Conservation (phyloP, 1,140 invertebrate species). For the Leptopilina boulardi region DNA sequence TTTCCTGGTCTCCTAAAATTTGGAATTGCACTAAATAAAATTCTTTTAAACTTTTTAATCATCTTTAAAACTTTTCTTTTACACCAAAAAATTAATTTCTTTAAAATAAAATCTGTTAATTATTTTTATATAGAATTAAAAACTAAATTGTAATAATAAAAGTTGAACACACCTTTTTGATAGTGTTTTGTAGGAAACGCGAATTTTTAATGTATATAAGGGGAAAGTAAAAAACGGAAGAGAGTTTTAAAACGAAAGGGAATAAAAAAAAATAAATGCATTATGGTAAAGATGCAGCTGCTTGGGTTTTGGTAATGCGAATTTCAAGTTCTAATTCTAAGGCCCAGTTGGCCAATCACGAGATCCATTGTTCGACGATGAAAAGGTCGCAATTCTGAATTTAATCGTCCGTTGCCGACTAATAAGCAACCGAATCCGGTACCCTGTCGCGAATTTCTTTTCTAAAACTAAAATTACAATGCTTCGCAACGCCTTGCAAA, state of each 20-base stretch:
- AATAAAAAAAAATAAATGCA: conserved; percentile 39
- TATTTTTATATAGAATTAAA: too few relatives aligned
- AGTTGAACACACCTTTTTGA: too few relatives aligned
- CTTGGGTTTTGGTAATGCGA: conserved; percentile 49
- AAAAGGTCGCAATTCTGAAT: conserved; percentile 56
- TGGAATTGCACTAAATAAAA: too few relatives aligned
- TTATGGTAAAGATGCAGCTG: conserved; percentile 10
- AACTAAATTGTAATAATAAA: too few relatives aligned
- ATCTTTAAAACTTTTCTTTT: too few relatives aligned
- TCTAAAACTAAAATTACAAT: neutral
- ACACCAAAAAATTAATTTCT: too few relatives aligned
- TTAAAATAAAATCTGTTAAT: too few relatives aligned
- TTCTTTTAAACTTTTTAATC: too few relatives aligned
- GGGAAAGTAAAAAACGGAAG: conserved; percentile 1
- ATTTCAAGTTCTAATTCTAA: conserved; percentile 64
- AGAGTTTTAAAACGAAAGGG: conserved; percentile 38
- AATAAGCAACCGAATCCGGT: conserved; percentile 51
- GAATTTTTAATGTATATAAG: neutral
- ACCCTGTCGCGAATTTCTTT: conserved; percentile 31
- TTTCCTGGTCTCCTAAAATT: too few relatives aligned
- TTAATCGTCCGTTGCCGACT: conserved; percentile 58
- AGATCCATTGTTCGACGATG: conserved; percentile 60
- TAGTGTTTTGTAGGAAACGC: too few relatives aligned
- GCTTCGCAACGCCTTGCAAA: conserved; percentile 11
- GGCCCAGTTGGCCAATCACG: conserved; percentile 63